A percentile compares a stretch with the other conserved stretches of the same genome.
Conservation (phyloP, 2,797 vertebrate species). For the Masticophis lateralis region DNA sequence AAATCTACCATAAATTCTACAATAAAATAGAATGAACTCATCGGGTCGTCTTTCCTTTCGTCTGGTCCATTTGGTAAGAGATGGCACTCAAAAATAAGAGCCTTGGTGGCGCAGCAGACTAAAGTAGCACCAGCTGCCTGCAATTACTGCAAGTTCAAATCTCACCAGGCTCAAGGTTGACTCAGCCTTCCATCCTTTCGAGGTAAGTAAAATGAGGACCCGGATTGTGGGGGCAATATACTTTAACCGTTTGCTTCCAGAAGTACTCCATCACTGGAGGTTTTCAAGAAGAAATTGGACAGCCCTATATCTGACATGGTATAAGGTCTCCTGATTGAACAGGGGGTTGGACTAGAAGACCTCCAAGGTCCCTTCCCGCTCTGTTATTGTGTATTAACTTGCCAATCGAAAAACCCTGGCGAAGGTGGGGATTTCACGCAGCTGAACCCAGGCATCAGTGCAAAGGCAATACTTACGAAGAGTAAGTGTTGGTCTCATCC, state of each 20-base stretch:
- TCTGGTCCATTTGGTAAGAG: not conserved
- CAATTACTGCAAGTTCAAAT: too few relatives aligned
- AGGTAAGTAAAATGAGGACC: too few relatives aligned
- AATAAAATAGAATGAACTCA: not conserved
- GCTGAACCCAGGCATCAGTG: not conserved
- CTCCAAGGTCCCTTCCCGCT: not conserved
- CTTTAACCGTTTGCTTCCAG: accelerated
- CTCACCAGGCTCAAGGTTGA: too few relatives aligned
- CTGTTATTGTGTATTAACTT: not conserved
- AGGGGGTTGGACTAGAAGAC: not conserved
- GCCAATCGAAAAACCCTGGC: not conserved
- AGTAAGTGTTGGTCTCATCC: constrained; percentile 90
- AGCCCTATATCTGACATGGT: not conserved
- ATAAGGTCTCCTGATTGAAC: not conserved
- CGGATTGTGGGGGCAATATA: too few relatives aligned
- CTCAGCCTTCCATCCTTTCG: too few relatives aligned
- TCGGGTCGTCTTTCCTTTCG: not conserved
- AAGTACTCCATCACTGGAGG: not conserved
- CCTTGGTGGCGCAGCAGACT: too few relatives aligned
- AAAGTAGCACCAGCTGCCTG: too few relatives aligned
- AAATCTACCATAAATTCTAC: not conserved
- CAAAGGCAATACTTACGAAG: constrained; percentile 76
- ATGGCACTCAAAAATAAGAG: not conserved
- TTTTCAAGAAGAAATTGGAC: not conserved
- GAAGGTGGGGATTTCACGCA: not conserved